Evolutionary conservation across 2,797 vertebrate species (phyloP).

Genomic region (Anguilla anguilla): DNA sequence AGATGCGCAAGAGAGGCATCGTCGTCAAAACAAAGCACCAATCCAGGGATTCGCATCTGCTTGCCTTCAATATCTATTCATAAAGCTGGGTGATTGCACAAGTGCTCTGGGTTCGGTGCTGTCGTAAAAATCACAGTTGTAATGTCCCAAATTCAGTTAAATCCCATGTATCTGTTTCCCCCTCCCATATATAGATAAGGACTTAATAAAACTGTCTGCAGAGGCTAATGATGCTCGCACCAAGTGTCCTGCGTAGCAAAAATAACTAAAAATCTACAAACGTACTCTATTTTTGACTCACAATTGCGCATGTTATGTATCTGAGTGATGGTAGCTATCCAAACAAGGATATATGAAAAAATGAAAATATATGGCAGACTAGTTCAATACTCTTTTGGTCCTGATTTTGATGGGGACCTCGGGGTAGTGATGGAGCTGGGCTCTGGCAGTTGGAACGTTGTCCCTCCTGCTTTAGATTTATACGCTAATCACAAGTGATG

Average conservation of each 20-base stretch:
- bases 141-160: background rate
- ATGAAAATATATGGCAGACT: background rate
- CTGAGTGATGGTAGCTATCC: background rate
- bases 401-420: background rate
- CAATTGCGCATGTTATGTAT: no score
- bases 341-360: background rate
- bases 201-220: background rate
- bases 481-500: background rate
- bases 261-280: no score
- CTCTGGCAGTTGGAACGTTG: background rate
- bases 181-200: background rate
- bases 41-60: background rate
- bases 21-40: background rate
- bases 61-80: background rate
- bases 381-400: constrained; percentile 3
- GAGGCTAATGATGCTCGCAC: background rate
- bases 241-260: no score
- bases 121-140: background rate
- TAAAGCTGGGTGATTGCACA: background rate
- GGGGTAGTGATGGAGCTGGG: background rate
- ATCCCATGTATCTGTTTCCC: background rate
- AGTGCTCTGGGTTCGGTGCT: background rate
- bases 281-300: no score
- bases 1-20: background rate
- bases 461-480: background rate